These are phyloP conservation scores for Callopanchax toddi DNA, from an alignment of 2,113 vertebrate species.

Conservation along the genomic window DNA sequence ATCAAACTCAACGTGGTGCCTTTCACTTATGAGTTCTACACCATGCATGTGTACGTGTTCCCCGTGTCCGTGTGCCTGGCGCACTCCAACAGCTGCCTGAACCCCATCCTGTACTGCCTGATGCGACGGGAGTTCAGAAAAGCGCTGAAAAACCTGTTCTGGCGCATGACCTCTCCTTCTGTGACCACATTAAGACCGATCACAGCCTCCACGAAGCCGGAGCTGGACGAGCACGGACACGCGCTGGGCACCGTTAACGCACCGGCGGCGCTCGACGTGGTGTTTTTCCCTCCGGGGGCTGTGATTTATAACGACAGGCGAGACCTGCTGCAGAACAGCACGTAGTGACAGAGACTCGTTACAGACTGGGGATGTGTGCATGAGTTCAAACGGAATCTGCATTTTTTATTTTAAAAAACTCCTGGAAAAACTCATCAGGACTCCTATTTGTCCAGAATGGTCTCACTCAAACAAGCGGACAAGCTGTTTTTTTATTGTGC, in stretches of 20 bases:
- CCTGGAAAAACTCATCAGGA: too few species aligned
- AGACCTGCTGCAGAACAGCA: slow-evolving; percentile 83
- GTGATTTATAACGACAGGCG: slow-evolving; percentile 83
- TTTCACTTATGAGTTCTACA: slow-evolving; percentile 91
- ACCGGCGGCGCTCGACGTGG: slow-evolving; percentile 63
- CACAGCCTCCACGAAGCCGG: slow-evolving; percentile 87
- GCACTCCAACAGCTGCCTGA: slow-evolving; percentile 97
- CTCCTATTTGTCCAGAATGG: too few species aligned
- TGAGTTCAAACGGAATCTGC: too few species aligned
- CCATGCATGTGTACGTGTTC: slow-evolving; percentile 90
- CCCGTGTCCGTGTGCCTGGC: slow-evolving; percentile 94
- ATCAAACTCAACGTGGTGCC: slow-evolving; percentile 92
- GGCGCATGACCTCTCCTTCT: slow-evolving; percentile 86
- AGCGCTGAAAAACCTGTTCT: slow-evolving; percentile 88
- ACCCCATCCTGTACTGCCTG: slow-evolving; percentile 93
- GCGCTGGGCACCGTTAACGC: slow-evolving; percentile 66
- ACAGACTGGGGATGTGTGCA: too few species aligned
- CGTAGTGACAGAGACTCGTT: too few species aligned
- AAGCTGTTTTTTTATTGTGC: too few species aligned
- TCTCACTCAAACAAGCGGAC: too few species aligned
- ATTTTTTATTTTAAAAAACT: too few species aligned
- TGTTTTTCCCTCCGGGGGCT: slow-evolving; percentile 87
- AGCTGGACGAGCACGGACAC: slow-evolving; percentile 80
- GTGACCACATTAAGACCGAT: slow-evolving; percentile 86
- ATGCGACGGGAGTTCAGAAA: slow-evolving; percentile 95